Evolutionary conservation across 1,140 invertebrate genomes (phyloP).

Genomic region (Myzus persicae): DNA sequence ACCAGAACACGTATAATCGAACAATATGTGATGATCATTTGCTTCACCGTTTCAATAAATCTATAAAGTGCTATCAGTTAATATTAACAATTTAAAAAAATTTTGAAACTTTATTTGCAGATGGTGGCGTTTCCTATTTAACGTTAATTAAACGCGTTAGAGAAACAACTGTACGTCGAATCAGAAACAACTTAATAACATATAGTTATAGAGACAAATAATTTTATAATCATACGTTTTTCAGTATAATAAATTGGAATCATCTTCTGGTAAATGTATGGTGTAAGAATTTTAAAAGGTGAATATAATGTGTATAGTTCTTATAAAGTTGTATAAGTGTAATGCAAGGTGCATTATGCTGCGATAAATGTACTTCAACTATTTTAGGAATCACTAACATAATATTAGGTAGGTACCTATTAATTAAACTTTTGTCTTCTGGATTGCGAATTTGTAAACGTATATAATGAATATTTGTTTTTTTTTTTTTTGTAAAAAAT

Average conservation of each 20-base stretch:
- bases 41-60: not conserved
- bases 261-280: not conserved
- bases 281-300: not conserved
- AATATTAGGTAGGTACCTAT: not conserved
- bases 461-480: not conserved
- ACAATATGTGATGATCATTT: no score
- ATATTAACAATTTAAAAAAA: not conserved
- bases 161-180: not conserved
- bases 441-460: not conserved
- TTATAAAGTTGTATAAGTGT: not conserved
- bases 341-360: no score
- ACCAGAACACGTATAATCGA: no score
- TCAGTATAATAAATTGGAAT: not conserved
- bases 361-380: not conserved
- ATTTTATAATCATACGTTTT: not conserved
- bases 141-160: not conserved
- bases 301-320: not conserved
- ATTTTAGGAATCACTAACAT: not conserved
- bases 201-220: not conserved
- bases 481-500: not conserved
- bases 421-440: not conserved
- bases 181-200: not conserved
- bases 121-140: not conserved
- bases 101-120: not conserved
- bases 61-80: not conserved